A percentile compares a stretch with the other conserved stretches of the same genome.
phyloP scores from a whole-genome alignment of 2,888 invertebrate genomes.

The Ophion ellenae region DNA sequence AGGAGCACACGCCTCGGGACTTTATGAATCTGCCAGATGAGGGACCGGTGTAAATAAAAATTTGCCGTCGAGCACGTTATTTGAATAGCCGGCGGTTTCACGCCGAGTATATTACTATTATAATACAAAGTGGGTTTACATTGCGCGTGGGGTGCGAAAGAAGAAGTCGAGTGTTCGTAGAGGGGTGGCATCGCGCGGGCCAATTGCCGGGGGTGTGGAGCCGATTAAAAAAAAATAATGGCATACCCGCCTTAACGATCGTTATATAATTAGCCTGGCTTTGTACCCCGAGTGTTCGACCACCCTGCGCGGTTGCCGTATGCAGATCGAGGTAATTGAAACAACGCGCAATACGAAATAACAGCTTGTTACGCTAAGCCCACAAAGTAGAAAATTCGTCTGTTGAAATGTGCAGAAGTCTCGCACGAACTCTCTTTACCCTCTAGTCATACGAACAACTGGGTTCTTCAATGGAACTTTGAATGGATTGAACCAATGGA shows the following conservation, averaged over 20 bases:
- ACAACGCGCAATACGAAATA: neutral
- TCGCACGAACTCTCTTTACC: neutral
- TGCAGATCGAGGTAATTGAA: neutral
- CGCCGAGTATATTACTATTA: constrained; percentile 34
- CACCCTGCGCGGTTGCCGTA: constrained; percentile 57
- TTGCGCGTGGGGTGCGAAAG: constrained; percentile 25
- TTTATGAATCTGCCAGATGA: constrained; percentile 51
- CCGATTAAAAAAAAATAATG: constrained; percentile 23
- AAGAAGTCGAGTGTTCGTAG: constrained; percentile 52
- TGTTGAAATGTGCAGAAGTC: neutral
- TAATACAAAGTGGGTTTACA: constrained; percentile 33
- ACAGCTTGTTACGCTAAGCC: neutral
- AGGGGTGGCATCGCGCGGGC: constrained; percentile 30
- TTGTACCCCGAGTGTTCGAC: constrained; percentile 69
- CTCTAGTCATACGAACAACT: neutral
- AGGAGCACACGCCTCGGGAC: constrained; percentile 41
- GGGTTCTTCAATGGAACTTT: neutral
- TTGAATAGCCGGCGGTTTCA: constrained; percentile 50
- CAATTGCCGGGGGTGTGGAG: constrained; percentile 44
- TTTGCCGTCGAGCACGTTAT: constrained; percentile 50
- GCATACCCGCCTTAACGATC: constrained; percentile 70
- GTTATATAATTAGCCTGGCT: constrained; percentile 80
- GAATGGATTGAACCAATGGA: too few species aligned
- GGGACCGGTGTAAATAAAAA: constrained; percentile 60
- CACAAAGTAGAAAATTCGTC: neutral